Evolutionary conservation across 2,113 vertebrate species (phyloP).

Genomic region (Leucopsar rothschildi): DNA sequence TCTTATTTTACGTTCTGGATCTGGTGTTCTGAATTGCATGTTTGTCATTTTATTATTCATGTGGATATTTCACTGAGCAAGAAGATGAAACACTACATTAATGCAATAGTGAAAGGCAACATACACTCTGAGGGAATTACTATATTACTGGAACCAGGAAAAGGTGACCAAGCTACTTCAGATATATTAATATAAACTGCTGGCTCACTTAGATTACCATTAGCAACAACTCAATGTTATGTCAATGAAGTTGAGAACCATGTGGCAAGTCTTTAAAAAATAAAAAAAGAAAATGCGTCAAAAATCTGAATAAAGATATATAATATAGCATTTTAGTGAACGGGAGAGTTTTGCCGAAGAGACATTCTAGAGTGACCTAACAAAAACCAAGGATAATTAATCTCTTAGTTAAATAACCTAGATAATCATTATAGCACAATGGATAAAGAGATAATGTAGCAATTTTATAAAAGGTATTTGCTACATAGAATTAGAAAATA

Average conservation of each 20-base stretch:
- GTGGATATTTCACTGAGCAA: background rate
- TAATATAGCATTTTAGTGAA: background rate
- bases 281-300: background rate
- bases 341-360: background rate
- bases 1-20: background rate
- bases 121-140: background rate
- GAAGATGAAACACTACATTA: background rate
- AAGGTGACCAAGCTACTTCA: background rate
- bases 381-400: background rate
- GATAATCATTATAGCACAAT: background rate
- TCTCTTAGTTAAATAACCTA: background rate
- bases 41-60: background rate
- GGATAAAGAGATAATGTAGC: background rate
- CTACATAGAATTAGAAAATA: background rate
- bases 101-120: background rate
- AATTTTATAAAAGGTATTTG: background rate
- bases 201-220: background rate
- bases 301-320: background rate
- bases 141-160: background rate
- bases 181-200: background rate
- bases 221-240: background rate
- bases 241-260: background rate
- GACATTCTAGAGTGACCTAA: background rate
- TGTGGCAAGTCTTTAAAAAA: background rate
- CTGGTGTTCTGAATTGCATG: background rate